phyloP scores from a whole-genome alignment of 2,888 invertebrate genomes.

The Mythimna vitellina region DNA sequence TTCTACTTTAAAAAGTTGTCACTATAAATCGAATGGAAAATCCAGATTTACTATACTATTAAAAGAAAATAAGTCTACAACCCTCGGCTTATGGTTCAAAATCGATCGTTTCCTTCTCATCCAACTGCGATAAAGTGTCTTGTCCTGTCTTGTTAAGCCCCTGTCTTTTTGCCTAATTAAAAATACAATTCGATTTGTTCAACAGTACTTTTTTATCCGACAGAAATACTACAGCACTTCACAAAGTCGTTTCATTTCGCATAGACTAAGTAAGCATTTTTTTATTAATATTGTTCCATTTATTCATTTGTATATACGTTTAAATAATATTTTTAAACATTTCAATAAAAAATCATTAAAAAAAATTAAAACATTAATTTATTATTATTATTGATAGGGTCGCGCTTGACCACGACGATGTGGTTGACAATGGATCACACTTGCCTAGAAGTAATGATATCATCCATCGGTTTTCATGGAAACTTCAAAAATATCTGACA shows the following conservation, averaged over 20 bases:
- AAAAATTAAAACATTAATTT: no score
- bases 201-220: constrained; percentile 69
- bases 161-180: constrained; percentile 62
- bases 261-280: constrained; percentile 31
- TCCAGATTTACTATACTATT: background rate
- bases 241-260: constrained; percentile 43
- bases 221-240: constrained; percentile 25
- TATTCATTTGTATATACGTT: no score
- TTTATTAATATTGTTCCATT: no score
- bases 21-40: background rate
- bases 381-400: no score
- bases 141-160: constrained; percentile 18
- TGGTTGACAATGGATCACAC: no score
- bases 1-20: constrained; percentile 14
- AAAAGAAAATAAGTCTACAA: background rate
- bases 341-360: no score
- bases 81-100: background rate
- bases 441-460: no score
- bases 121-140: constrained; percentile 12
- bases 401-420: no score
- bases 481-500: no score
- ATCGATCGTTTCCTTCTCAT: background rate
- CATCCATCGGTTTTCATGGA: no score
- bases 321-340: no score
- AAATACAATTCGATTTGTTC: constrained; percentile 78